Conservation (phyloP, 2,888 invertebrate genomes). For the Muschampia plurimacula region DNA sequence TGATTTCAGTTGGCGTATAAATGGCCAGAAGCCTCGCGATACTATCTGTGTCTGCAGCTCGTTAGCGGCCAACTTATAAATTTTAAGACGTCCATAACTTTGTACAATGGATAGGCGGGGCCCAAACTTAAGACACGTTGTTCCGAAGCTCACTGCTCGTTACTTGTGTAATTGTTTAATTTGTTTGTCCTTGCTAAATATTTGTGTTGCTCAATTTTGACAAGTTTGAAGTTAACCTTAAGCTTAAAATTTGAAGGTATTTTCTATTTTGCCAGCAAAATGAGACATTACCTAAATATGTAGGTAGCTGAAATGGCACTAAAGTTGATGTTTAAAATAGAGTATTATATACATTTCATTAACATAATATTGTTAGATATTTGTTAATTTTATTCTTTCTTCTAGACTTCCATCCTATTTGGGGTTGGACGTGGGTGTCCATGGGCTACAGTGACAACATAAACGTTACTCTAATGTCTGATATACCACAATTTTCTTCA, state of each 20-base stretch:
- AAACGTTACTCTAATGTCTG: neutral
- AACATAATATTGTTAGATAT: too few relatives aligned
- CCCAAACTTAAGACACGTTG: slow-evolving; percentile 46
- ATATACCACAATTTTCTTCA: neutral
- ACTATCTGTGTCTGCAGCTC: slow-evolving; percentile 68
- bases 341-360: too few relatives aligned
- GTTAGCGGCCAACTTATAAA: slow-evolving; percentile 77
- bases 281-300: too few relatives aligned
- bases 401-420: too few relatives aligned
- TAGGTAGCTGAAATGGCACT: too few relatives aligned
- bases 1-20: slow-evolving; percentile 59
- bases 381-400: too few relatives aligned
- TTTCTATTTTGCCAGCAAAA: too few relatives aligned
- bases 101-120: slow-evolving; percentile 69
- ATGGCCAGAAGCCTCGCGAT: slow-evolving; percentile 64
- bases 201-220: neutral
- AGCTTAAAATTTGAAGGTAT: neutral
- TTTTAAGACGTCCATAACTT: slow-evolving; percentile 58
- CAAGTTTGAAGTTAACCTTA: neutral
- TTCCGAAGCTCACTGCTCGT: slow-evolving; percentile 28
- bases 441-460: too few relatives aligned
- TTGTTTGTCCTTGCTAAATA: slow-evolving; percentile 1
- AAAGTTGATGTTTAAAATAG: too few relatives aligned
- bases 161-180: slow-evolving; percentile 27
- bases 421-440: too few relatives aligned